Base-by-base conservation (phyloP, 2,888 invertebrate genomes). In the Tiphia femorata region DNA sequence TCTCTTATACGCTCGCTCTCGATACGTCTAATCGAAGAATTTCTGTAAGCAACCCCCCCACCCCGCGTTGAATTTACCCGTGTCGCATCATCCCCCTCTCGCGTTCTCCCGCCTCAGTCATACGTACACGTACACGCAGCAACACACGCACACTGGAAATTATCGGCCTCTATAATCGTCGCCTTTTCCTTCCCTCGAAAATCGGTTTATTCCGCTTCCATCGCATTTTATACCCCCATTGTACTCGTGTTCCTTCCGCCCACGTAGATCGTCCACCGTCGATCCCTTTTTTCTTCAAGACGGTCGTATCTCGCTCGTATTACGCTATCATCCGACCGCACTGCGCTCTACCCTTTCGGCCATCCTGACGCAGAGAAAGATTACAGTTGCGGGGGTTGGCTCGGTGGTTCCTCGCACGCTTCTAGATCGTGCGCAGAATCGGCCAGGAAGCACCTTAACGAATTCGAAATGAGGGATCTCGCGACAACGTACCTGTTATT, bases 341-440 rank as follows among this genome's bases (percentile, higher is more conserved):
- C 72, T 77, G 77, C 79, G 76, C 73, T 79, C 76, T 79, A 80
- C 82, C 83, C 78, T 75, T 81, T 82, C 83, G 80, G 82, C 80
- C 83, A 81, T 82, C 77, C 83, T 83, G 64, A 35, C 14, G 38
- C 35, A 50, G 56, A 62, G 25, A 58, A 54, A 56, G n/a, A 65
- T 46, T 37, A 40, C n/a, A n/a, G n/a, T n/a, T n/a, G n/a, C n/a
- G n/a, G n/a, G n/a, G n/a, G n/a, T n/a, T n/a, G n/a, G n/a, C n/a
- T n/a, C n/a, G n/a, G n/a, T n/a, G n/a, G n/a, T n/a, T n/a, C n/a
- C n/a, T n/a, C n/a, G n/a, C n/a, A n/a, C n/a, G n/a, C n/a, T n/a
- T n/a, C n/a, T n/a, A 33, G 38, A 25, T 21, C 20, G 35, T 44
- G 10, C n/a, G 27, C 50, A 35, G 37, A 35, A 14, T 33, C n/a